These are phyloP conservation scores for Microplitis demolitor DNA, from an alignment of 1,140 invertebrate genomes.

Conservation along the genomic window DNA sequence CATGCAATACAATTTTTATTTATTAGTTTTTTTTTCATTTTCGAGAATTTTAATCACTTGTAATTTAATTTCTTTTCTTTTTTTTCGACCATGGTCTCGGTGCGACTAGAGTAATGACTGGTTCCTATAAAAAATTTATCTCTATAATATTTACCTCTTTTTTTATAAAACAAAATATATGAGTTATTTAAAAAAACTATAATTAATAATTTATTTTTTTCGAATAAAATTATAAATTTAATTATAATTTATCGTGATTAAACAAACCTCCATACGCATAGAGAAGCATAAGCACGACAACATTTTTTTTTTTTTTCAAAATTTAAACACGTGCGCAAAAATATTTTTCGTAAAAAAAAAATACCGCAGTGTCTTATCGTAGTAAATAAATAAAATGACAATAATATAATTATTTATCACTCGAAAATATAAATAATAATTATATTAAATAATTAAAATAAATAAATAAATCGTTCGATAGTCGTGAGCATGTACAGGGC, in stretches of 20 bases:
- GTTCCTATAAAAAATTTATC: constrained; percentile 42
- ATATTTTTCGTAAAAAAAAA: constrained; percentile 23
- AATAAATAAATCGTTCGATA: constrained; percentile 6
- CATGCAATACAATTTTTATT: constrained; percentile 11
- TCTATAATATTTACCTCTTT: background rate
- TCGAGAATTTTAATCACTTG: background rate
- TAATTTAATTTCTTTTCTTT: constrained; percentile 41
- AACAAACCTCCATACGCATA: constrained; percentile 57
- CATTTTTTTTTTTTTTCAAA: constrained; percentile 41
- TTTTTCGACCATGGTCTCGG: constrained; percentile 52
- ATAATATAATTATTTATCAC: background rate
- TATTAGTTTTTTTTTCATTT: constrained; percentile 7
- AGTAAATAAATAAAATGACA: constrained; percentile 9
- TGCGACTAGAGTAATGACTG: constrained; percentile 50
- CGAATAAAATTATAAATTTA: background rate
- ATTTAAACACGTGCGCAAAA: constrained; percentile 28
- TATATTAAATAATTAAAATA: background rate
- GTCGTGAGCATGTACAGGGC: background rate
- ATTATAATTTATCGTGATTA: background rate
- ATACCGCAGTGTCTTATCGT: constrained; percentile 19
- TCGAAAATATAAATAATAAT: too few relatives aligned
- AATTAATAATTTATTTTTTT: too few relatives aligned
- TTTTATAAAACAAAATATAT: background rate
- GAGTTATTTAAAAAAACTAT: too few relatives aligned
- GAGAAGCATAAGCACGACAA: constrained; percentile 56